Conservation (phyloP, 1,140 invertebrate genomes). For the Micrasema minimum region DNA sequence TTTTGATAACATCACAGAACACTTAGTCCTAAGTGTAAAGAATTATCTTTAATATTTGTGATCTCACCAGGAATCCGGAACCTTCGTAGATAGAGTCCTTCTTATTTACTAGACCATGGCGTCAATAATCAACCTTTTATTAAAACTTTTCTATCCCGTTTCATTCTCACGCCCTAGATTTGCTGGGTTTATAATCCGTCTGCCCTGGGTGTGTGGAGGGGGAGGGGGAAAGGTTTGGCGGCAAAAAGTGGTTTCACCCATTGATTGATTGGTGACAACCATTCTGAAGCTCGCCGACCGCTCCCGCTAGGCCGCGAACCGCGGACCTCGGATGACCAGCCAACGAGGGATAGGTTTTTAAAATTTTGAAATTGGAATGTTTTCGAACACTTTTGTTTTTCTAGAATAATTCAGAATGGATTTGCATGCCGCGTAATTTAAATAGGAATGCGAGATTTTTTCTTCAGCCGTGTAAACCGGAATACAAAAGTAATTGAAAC, state of each 20-base stretch:
- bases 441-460: constrained; percentile 13
- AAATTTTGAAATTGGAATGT: constrained; percentile 29
- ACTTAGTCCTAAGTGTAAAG: too few species aligned
- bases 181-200: too few species aligned
- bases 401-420: constrained; percentile 19
- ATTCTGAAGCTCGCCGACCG: constrained; percentile 15
- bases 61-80: too few species aligned
- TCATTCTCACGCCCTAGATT: too few species aligned
- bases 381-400: constrained; percentile 31
- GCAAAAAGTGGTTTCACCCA: constrained; percentile 53
- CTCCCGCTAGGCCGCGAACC: neutral
- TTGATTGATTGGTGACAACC: constrained; percentile 54
- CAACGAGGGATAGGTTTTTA: constrained; percentile 5
- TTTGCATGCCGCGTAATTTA: constrained; percentile 25
- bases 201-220: constrained; percentile 4
- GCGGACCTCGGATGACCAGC: constrained; percentile 22
- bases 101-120: too few species aligned
- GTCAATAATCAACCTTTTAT: too few species aligned
- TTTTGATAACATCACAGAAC: too few species aligned
- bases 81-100: too few species aligned
- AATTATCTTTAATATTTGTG: too few species aligned
- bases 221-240: constrained; percentile 35
- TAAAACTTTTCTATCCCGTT: too few species aligned
- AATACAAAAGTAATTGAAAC: too few species aligned
- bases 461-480: too few species aligned